These are phyloP conservation scores for Melinaea marsaeus DNA, from an alignment of 2,888 invertebrate species.

Conservation along the genomic window DNA sequence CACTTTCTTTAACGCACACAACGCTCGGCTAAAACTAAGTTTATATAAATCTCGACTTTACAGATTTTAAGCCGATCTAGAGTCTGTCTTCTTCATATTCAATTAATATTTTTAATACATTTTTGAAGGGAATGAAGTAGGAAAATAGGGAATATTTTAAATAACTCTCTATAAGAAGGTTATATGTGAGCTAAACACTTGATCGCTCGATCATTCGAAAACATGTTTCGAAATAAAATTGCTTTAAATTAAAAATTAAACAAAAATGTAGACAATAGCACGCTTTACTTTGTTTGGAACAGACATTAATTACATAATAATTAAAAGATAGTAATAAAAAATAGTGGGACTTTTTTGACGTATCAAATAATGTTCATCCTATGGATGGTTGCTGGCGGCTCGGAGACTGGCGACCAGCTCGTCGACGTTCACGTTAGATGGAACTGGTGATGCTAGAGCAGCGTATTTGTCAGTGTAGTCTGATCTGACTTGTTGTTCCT, in stretches of 20 bases:
- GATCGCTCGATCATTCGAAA: neutral
- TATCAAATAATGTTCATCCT: slow-evolving; percentile 8
- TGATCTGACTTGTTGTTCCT: slow-evolving; percentile 16
- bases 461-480: slow-evolving; percentile 57
- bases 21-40: neutral
- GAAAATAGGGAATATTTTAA: too few relatives aligned
- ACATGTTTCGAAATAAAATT: too few relatives aligned
- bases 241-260: slow-evolving; percentile 17
- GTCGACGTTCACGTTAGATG: slow-evolving; percentile 45
- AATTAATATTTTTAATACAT: too few relatives aligned
- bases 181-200: too few relatives aligned
- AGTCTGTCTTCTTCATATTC: too few relatives aligned
- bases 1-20: too few relatives aligned
- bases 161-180: too few relatives aligned
- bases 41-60: too few relatives aligned
- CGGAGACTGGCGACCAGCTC: slow-evolving; percentile 46
- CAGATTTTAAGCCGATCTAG: too few relatives aligned
- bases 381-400: slow-evolving; percentile 35
- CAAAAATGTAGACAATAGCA: slow-evolving; percentile 40
- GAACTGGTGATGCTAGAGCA: slow-evolving; percentile 54
- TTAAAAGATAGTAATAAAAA: slow-evolving; percentile 13
- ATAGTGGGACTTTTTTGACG: slow-evolving; percentile 14
- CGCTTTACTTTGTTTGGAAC: slow-evolving; percentile 48
- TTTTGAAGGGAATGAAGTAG: too few relatives aligned
- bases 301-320: slow-evolving; percentile 21